Evolutionary conservation across 1,140 invertebrate genomes (phyloP).

Genomic region (Papilio polytes): DNA sequence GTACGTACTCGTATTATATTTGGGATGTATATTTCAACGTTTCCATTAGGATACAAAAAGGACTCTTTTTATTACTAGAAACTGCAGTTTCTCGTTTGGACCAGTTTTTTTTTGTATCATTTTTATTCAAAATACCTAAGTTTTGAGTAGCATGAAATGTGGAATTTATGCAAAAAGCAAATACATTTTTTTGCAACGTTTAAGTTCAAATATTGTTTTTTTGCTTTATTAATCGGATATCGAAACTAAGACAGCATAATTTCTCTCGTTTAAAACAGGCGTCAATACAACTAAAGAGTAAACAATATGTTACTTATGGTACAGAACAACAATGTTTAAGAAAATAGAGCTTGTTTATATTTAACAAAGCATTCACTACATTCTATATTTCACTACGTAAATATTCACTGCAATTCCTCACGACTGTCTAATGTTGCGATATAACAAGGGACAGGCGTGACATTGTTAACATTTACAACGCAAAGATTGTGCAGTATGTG

Average conservation of each 20-base stretch:
- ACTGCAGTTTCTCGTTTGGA: background rate
- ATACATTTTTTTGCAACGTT: too few relatives aligned
- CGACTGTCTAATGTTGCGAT: conserved; percentile 23
- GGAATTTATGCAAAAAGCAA: background rate
- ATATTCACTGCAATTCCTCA: conserved; percentile 22
- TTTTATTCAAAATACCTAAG: background rate
- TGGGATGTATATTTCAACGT: background rate
- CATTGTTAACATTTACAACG: conserved; percentile 14
- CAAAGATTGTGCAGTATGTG: background rate
- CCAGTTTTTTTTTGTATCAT: background rate
- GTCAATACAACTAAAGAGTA: background rate
- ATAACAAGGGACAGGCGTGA: conserved; percentile 18
- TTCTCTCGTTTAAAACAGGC: background rate
- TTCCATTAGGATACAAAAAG: background rate
- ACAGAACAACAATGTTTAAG: background rate
- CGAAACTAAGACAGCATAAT: background rate
- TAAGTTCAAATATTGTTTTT: too few relatives aligned
- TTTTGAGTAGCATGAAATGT: background rate
- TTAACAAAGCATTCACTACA: background rate
- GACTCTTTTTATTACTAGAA: background rate
- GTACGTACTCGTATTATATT: background rate
- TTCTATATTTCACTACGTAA: conserved; percentile 30
- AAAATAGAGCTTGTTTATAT: conserved; percentile 6
- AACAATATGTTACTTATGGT: background rate
- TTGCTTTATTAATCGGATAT: background rate